phyloP scores from a whole-genome alignment of 2,888 invertebrate species.

The Smittia aterrima region DNA sequence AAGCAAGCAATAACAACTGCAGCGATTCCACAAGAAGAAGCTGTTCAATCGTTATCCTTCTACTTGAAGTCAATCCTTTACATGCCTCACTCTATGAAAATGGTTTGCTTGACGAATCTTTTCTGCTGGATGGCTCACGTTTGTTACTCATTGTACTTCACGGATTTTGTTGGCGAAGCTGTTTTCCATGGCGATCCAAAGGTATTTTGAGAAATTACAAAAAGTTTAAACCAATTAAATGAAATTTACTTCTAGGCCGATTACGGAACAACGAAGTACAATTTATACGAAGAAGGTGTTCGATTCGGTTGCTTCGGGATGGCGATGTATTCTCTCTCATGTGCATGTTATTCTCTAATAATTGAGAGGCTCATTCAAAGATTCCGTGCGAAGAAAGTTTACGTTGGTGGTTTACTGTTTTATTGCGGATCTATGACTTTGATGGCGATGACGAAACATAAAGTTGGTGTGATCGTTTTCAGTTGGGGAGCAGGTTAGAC shows the following conservation, averaged over 20 bases:
- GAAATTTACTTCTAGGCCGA: constrained; percentile 55
- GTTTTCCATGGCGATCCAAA: constrained; percentile 86
- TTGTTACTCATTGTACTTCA: constrained; percentile 94
- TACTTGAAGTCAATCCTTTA: constrained; percentile 87
- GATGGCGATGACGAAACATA: constrained; percentile 76
- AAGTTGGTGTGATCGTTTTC: constrained; percentile 77
- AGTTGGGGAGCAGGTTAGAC: constrained; percentile 84
- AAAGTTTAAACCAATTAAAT: too few species aligned
- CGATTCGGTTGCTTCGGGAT: constrained; percentile 96
- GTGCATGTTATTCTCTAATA: constrained; percentile 84
- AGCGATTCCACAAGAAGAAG: constrained; percentile 46
- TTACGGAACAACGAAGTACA: constrained; percentile 62
- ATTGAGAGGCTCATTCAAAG: constrained; percentile 83
- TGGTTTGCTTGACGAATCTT: constrained; percentile 88
- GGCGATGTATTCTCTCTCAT: constrained; percentile 93
- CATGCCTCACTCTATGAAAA: constrained; percentile 83
- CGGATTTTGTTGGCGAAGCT: constrained; percentile 91
- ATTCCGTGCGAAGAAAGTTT: constrained; percentile 80
- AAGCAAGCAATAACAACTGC: constrained; percentile 13
- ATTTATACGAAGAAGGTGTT: constrained; percentile 84
- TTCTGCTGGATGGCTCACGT: constrained; percentile 99
- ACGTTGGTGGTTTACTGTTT: constrained; percentile 83
- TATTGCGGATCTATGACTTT: constrained; percentile 86
- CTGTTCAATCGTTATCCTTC: constrained; percentile 62
- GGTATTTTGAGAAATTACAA: constrained; percentile 53